These are phyloP conservation scores for Aspiorhynchus laticeps DNA, from an alignment of 2,113 vertebrate species.

Conservation along the genomic window DNA sequence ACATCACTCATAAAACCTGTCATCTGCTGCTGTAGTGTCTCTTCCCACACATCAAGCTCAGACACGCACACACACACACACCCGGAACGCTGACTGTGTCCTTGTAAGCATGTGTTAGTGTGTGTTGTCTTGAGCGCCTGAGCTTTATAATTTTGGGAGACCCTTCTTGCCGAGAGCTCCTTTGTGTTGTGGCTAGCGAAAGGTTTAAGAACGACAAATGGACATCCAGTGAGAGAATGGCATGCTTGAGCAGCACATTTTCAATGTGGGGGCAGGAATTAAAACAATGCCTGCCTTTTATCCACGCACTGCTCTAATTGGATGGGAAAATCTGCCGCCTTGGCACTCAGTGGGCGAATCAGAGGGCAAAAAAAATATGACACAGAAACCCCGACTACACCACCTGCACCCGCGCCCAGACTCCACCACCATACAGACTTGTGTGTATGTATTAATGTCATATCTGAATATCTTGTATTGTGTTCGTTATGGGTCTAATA, in stretches of 20 bases:
- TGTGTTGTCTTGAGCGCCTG: conserved; percentile 24
- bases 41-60: conserved; percentile 47
- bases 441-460: not conserved
- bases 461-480: not conserved
- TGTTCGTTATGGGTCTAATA: not conserved
- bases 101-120: conserved; percentile 33
- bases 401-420: conserved; percentile 4
- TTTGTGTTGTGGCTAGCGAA: conserved; percentile 55
- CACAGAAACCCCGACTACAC: conserved; percentile 54
- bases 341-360: conserved; percentile 58
- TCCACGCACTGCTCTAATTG: conserved; percentile 71
- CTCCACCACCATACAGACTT: not conserved
- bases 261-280: conserved; percentile 66
- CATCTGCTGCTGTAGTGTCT: conserved; percentile 65
- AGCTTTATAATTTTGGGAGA: conserved; percentile 10
- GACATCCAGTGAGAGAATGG: conserved; percentile 63
- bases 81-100: conserved; percentile 19
- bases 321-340: conserved; percentile 69
- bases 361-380: conserved; percentile 53
- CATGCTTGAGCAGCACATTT: conserved; percentile 74
- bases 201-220: conserved; percentile 77
- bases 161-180: not conserved
- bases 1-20: conserved; percentile 70
- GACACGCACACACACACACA: not conserved
- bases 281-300: conserved; percentile 77